These are phyloP conservation scores for Monopterus albus DNA, from an alignment of 2,113 vertebrate genomes.

Conservation along the genomic window DNA sequence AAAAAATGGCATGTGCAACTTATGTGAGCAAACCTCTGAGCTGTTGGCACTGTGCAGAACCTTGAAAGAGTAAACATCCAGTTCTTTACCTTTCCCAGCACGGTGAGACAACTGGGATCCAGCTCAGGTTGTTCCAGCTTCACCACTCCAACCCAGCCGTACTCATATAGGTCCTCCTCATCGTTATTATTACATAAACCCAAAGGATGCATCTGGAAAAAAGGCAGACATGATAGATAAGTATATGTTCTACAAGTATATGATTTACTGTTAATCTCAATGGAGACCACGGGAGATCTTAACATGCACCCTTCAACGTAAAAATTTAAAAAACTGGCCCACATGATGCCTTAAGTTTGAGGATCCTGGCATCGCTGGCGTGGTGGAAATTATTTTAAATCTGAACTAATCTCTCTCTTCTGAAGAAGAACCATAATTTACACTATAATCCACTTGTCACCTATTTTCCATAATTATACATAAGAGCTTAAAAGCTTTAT, in stretches of 20 bases:
- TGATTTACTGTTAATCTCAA: too few relatives aligned
- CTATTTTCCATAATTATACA: slow-evolving; percentile 31
- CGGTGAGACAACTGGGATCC: slow-evolving; percentile 96
- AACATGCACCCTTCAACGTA: too few relatives aligned
- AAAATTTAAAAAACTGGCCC: slow-evolving; percentile 27
- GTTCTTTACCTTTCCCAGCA: slow-evolving; percentile 93
- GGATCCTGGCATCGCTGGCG: not conserved
- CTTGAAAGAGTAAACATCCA: not conserved
- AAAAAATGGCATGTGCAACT: not conserved
- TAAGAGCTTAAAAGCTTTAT: slow-evolving; percentile 46
- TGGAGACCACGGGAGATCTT: not conserved
- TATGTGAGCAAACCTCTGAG: not conserved
- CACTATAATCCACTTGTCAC: slow-evolving; percentile 43
- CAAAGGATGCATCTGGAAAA: slow-evolving; percentile 94
- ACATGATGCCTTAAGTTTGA: not conserved
- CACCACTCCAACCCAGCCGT: slow-evolving; percentile 99
- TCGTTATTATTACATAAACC: slow-evolving; percentile 98
- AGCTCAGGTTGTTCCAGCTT: slow-evolving; percentile 96
- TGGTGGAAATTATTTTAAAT: too few relatives aligned
- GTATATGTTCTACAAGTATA: too few relatives aligned
- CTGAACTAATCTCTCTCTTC: slow-evolving; percentile 13
- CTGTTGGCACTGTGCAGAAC: not conserved
- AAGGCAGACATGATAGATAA: slow-evolving; percentile 16
- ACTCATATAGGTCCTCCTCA: slow-evolving; percentile 96
- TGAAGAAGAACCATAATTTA: slow-evolving; percentile 16